Conservation (phyloP, 2,888 invertebrate genomes). For the Oligia strigilis region DNA sequence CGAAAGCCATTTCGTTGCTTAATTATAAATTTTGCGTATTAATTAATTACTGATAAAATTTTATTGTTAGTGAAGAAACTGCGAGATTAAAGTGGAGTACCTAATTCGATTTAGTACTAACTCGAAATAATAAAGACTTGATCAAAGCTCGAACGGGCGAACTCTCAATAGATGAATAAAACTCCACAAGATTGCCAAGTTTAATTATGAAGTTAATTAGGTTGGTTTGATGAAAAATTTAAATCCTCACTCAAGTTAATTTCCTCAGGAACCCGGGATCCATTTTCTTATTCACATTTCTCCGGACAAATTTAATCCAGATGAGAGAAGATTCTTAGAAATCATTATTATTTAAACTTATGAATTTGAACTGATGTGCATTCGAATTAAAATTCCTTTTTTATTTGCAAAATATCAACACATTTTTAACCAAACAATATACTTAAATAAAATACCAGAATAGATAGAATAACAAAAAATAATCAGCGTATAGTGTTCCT, state of each 20-base stretch:
- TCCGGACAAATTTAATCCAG: conserved; percentile 79
- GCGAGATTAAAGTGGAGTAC: conserved; percentile 46
- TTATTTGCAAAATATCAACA: conserved; percentile 5
- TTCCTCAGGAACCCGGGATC: conserved; percentile 81
- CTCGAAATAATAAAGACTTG: conserved; percentile 64
- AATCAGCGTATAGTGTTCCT: no score
- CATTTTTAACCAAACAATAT: neutral
- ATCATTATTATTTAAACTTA: conserved; percentile 61
- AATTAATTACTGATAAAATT: conserved; percentile 59
- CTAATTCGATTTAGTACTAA: conserved; percentile 55
- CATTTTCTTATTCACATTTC: conserved; percentile 83
- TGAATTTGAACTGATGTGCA: conserved; percentile 38
- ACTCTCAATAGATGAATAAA: conserved; percentile 82
- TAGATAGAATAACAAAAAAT: neutral
- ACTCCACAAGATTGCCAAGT: conserved; percentile 81
- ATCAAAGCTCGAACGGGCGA: conserved; percentile 71
- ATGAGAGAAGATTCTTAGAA: conserved; percentile 70
- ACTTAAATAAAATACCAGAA: neutral
- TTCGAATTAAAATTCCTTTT: conserved; percentile 41
- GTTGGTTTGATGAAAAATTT: conserved; percentile 88
- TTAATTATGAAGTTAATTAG: conserved; percentile 89
- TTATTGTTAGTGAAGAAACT: conserved; percentile 58
- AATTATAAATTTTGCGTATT: conserved; percentile 65
- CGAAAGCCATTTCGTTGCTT: conserved; percentile 69
- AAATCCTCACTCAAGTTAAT: conserved; percentile 87